These are phyloP conservation scores for Exephanes ischioxanthus DNA, from an alignment of 2,888 invertebrate genomes.

Conservation along the genomic window DNA sequence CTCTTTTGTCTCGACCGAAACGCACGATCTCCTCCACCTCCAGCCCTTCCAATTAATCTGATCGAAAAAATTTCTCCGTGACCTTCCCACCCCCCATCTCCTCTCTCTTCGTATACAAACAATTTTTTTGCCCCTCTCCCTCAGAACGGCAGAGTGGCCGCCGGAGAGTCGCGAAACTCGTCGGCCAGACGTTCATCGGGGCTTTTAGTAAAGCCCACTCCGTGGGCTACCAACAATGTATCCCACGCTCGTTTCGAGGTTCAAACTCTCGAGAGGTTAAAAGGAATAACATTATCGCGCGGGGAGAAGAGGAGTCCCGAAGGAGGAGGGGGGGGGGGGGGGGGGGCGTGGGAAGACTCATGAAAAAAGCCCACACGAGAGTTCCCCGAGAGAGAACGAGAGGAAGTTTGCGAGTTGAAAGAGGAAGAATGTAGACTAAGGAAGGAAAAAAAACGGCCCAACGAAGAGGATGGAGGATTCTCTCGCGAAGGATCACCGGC, in stretches of 20 bases:
- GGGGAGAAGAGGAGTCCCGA: constrained; percentile 58
- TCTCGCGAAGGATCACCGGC: constrained; percentile 61
- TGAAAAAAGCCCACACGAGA: constrained; percentile 17
- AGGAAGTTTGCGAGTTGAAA: constrained; percentile 28
- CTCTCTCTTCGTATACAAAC: constrained; percentile 4
- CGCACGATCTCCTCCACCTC: not conserved
- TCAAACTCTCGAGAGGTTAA: constrained; percentile 73
- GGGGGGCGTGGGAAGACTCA: constrained; percentile 73
- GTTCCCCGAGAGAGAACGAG: constrained; percentile 21
- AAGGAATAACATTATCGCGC: constrained; percentile 77
- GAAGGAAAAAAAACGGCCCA: constrained; percentile 30
- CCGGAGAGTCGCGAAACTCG: constrained; percentile 14
- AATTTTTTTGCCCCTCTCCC: constrained; percentile 5
- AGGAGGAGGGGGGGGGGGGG: not conserved
- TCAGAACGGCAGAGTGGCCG: not conserved
- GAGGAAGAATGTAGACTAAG: constrained; percentile 41
- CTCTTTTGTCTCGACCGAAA: not conserved
- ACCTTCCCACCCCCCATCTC: not conserved
- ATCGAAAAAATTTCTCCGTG: constrained; percentile 1
- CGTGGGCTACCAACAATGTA: constrained; percentile 40
- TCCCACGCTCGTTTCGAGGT: constrained; percentile 76
- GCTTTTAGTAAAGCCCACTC: not conserved
- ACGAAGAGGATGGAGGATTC: constrained; percentile 49
- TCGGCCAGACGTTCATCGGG: constrained; percentile 32
- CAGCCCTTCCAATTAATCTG: constrained; percentile 8